Base-by-base conservation (phyloP, 2,797 vertebrate genomes). In the Oreochromis grahami region DNA sequence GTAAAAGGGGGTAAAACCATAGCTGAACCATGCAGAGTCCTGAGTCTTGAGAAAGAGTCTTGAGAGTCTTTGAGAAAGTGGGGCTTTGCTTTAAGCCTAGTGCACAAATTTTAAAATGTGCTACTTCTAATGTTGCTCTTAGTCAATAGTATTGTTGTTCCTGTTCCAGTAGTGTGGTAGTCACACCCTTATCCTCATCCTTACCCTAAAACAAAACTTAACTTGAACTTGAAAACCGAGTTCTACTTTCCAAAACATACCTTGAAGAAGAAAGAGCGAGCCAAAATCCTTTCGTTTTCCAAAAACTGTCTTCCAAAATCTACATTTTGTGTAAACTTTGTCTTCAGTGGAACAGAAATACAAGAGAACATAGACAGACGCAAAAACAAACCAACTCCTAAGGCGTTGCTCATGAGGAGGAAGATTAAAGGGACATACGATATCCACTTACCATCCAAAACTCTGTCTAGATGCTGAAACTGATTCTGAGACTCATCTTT, bases 381-480 rank as follows among this genome's bases (percentile, higher is more conserved):
- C 15, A 50, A 74, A 74, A 48, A 50, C 68, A 50, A 48, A 45
- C 38, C 24, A 45, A 45, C 14, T 45, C 65, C 65, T 45, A 41
- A 38, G 45, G 17, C 56, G 9, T 10, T 79, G 36, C 55, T 83
- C 60, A 53, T 77, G 14, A 34, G 8, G 11, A 24, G 78, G 65
- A 34, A 82, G 43, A 38, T 45, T 15, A 55, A 77, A 76, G 17
- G 41, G 3, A 38, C 2, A 41, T 6, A 24, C 51, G 55, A 19
- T 29, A 32, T 34, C 14, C 24, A 48, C 96, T 96, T 93, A 99
- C 98, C 98, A 1, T 98, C 98, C 80, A 99, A 80, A 78, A 95
- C 95, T 94, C 97, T 87, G 84, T 96, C 96, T 1, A 88, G 72
- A 29, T 94, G 88, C 83, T 90, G 91, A 24, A 41, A 78, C 76